Conservation (phyloP, 2,888 invertebrate species). For the Euphydryas editha region DNA sequence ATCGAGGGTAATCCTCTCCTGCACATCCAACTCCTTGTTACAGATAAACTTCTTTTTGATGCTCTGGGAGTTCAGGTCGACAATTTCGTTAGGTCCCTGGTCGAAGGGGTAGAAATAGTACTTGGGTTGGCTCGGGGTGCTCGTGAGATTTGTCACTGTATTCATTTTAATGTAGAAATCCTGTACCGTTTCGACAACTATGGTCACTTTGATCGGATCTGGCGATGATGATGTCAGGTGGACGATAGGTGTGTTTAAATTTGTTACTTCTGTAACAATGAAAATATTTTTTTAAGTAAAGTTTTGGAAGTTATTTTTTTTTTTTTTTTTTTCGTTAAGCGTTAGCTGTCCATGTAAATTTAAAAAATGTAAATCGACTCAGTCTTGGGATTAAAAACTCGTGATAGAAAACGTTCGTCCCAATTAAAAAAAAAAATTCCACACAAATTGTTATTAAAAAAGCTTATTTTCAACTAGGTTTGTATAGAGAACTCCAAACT, state of each 20-base stretch:
- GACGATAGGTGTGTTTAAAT: constrained; percentile 83
- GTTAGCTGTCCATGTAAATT: no score
- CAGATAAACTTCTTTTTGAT: constrained; percentile 78
- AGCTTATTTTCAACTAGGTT: no score
- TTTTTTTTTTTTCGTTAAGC: no score
- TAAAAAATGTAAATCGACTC: no score
- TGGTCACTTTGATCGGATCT: constrained; percentile 80
- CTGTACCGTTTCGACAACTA: constrained; percentile 83
- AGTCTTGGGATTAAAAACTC: no score
- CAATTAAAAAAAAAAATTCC: no score
- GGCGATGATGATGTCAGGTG: constrained; percentile 87
- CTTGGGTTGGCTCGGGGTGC: constrained; percentile 77
- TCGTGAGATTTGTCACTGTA: constrained; percentile 66
- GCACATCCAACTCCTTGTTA: constrained; percentile 73
- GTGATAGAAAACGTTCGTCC: no score
- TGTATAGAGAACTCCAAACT: no score
- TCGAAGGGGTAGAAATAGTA: constrained; percentile 83
- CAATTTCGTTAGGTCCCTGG: constrained; percentile 56
- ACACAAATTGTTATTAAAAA: no score
- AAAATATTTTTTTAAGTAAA: not conserved
- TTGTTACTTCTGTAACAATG: constrained; percentile 62
- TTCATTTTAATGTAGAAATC: constrained; percentile 84
- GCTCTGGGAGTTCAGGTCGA: constrained; percentile 59
- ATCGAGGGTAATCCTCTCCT: constrained; percentile 48
- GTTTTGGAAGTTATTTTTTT: not conserved